A percentile compares a stretch with the other conserved stretches of the same genome.
phyloP scores from a whole-genome alignment of 2,113 vertebrate genomes.

The Numida meleagris region DNA sequence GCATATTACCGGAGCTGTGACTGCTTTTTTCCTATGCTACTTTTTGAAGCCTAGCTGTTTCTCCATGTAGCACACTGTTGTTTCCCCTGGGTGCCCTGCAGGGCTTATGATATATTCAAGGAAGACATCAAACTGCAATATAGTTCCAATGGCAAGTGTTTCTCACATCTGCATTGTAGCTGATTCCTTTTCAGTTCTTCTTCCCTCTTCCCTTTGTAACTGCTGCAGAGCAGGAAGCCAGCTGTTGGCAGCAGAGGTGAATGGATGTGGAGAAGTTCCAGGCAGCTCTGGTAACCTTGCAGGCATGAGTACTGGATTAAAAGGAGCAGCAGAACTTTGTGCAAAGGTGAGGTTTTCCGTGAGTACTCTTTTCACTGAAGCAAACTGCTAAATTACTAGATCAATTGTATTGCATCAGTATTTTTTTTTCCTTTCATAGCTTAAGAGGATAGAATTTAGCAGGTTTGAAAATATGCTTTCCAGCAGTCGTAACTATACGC shows the following conservation, averaged over 20 bases:
- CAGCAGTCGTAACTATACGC: slow-evolving; percentile 25
- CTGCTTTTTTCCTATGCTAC: background rate
- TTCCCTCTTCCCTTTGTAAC: background rate
- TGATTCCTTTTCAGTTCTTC: background rate
- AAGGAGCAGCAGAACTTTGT: slow-evolving; percentile 15
- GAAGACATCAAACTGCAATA: background rate
- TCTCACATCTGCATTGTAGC: background rate
- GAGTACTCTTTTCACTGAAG: background rate
- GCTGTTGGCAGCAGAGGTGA: slow-evolving; percentile 58
- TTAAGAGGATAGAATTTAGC: slow-evolving; percentile 17
- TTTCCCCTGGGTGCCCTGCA: background rate
- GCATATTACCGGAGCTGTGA: background rate
- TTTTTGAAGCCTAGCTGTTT: background rate
- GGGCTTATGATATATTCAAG: background rate
- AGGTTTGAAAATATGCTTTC: slow-evolving; percentile 47
- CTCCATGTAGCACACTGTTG: background rate
- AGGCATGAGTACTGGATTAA: slow-evolving; percentile 54
- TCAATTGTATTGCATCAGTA: background rate
- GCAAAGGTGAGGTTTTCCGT: slow-evolving; percentile 78
- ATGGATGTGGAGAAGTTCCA: slow-evolving; percentile 66
- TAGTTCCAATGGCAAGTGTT: background rate
- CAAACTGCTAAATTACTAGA: slow-evolving; percentile 4
- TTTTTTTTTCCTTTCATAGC: background rate
- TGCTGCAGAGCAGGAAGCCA: slow-evolving; percentile 66
- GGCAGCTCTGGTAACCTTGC: slow-evolving; percentile 66